Evolutionary conservation across 2,888 invertebrate genomes (phyloP), one percentile per base, ranked within the genome.

Genomic region (Biston betularia): DNA sequence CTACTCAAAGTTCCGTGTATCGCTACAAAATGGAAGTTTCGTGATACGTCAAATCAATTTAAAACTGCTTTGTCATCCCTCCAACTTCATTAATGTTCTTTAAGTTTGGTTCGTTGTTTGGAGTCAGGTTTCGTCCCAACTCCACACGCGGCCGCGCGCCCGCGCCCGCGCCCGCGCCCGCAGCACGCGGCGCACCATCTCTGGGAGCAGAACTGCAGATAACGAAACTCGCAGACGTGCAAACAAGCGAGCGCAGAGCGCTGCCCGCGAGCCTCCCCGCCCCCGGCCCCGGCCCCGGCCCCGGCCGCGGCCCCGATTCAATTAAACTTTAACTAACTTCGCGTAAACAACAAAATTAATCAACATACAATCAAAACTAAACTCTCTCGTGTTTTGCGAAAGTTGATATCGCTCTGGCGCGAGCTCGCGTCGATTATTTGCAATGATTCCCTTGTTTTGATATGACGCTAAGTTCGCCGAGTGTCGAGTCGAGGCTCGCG

Each of bases 251-350:
- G 81, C 83, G 82, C 81, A 79, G 82, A 79, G 80, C 76, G 76
- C 78, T 76, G 76, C 78, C 76, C 82, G 82, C 84, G 87, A 89
- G 89, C 89, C 88, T 86, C 84, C 80, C 86, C 84, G 87, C 87
- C 85, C 80, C 83, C 76, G 75, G 78, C 75, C 76, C 67, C 65
- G 77, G 79, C 78, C 80, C 78, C 45, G 7, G 33, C 14, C 35
- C 14, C 5, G n/a, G n/a, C n/a, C n/a, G n/a, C 33, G 14, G 78
- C 86, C 87, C 83, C 86, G 82, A 88, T 91, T 91, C 91, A 92
- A 92, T 92, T 92, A 90, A 92, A 92, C 90, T 92, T 92, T 89
- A 89, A 89, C 89, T 87, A 89, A 91, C 79, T 82, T 84, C 87
- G 88, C 86, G 92, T 90, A 92, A 92, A 92, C 92, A 92, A 90